Conservation (phyloP, 2,888 invertebrate genomes). For the Ennomos quercinarius region DNA sequence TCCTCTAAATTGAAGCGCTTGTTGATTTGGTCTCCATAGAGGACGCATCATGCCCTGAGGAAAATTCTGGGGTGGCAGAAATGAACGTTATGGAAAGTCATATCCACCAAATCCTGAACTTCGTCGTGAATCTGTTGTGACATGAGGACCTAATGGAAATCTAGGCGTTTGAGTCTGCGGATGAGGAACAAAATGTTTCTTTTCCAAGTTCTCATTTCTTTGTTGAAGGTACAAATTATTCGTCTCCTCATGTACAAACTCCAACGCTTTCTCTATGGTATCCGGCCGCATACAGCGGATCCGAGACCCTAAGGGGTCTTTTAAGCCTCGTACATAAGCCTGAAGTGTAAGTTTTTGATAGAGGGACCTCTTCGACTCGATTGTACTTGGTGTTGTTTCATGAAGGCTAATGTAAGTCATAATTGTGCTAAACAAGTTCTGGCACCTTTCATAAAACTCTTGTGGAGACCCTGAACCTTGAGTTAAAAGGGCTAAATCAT, state of each 20-base stretch:
- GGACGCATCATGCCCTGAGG: too few species aligned
- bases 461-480: slow-evolving; percentile 25
- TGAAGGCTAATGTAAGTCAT: slow-evolving; percentile 34
- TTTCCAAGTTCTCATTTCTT: too few species aligned
- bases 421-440: slow-evolving; percentile 20
- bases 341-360: slow-evolving; percentile 36
- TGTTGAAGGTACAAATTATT: too few species aligned
- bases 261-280: slow-evolving; percentile 38
- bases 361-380: slow-evolving; percentile 27
- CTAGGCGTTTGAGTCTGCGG: too few species aligned
- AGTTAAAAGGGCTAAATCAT: slow-evolving; percentile 32
- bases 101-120: too few species aligned
- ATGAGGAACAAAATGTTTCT: too few species aligned
- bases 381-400: slow-evolving; percentile 23
- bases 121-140: too few species aligned
- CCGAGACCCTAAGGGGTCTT: slow-evolving; percentile 40
- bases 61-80: too few species aligned
- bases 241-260: slow-evolving; percentile 35
- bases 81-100: too few species aligned
- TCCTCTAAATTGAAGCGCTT: too few species aligned
- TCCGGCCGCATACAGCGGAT: slow-evolving; percentile 45
- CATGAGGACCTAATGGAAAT: too few species aligned
- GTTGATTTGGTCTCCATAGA: too few species aligned
- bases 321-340: slow-evolving; percentile 33
- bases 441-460: slow-evolving; percentile 30